These are phyloP conservation scores for Empidonax traillii DNA, from an alignment of 2,113 vertebrate species.

Conservation along the genomic window DNA sequence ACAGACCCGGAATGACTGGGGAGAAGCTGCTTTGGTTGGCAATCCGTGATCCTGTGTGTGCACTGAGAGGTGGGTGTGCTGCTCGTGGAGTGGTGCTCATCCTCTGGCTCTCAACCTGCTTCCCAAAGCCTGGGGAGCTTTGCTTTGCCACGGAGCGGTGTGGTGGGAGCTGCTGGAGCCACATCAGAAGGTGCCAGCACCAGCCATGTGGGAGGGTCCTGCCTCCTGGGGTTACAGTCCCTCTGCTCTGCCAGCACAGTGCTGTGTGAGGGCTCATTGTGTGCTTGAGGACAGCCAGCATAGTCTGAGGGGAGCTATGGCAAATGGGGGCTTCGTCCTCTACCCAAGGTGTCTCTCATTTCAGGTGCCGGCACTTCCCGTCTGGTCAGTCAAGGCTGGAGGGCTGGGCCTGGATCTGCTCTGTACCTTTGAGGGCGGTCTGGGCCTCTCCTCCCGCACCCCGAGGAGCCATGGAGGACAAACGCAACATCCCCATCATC, in stretches of 20 bases:
- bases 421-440: background rate
- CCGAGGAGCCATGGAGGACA: conserved; percentile 74
- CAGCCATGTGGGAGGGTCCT: background rate
- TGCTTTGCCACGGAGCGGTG: background rate
- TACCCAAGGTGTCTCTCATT: background rate
- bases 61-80: background rate
- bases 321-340: rapidly evolving
- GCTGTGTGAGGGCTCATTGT: background rate
- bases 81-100: background rate
- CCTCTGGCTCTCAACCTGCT: background rate
- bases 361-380: background rate
- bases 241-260: background rate
- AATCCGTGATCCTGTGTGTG: rapidly evolving
- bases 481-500: conserved; percentile 92
- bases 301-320: background rate
- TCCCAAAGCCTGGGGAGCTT: background rate
- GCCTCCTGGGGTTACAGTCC: background rate
- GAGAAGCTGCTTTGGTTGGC: background rate
- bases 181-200: background rate
- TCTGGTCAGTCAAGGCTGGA: background rate
- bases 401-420: background rate
- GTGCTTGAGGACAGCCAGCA: background rate
- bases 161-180: background rate
- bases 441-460: background rate
- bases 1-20: background rate